Percentiles rank a stretch among this genome's conserved stretches.
Evolutionary conservation across 2,113 vertebrate species (phyloP).

Genomic region (Paradisaea rubra): DNA sequence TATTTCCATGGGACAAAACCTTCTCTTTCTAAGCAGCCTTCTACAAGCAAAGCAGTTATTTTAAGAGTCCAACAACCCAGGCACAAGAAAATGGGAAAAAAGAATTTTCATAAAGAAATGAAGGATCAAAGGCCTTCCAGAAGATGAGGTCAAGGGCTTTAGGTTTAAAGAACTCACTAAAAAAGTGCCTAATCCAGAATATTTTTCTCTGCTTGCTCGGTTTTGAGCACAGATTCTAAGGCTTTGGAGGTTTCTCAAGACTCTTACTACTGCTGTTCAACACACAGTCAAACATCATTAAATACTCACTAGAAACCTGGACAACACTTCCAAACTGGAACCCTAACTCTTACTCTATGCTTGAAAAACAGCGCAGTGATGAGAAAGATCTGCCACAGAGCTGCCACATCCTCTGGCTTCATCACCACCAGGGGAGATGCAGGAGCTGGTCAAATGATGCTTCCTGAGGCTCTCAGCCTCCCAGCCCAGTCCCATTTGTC

Average conservation of each 20-base stretch:
- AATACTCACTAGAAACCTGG: neutral
- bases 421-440: neutral
- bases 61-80: neutral
- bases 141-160: neutral
- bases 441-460: neutral
- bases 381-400: neutral
- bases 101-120: neutral
- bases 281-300: neutral
- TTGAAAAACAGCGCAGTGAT: fast-evolving
- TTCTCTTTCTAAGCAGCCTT: neutral
- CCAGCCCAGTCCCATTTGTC: neutral
- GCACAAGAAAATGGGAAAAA: neutral
- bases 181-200: neutral
- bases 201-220: neutral
- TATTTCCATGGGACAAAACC: neutral
- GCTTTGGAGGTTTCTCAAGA: neutral
- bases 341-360: fast-evolving
- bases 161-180: neutral
- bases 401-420: neutral
- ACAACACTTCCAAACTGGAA: neutral
- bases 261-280: neutral
- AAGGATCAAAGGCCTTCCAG: neutral
- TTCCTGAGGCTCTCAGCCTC: neutral
- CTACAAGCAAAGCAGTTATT: neutral
- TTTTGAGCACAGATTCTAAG: neutral